Percentiles rank a stretch among this genome's conserved stretches.
These are phyloP conservation scores for Lysiphlebus fabarum DNA, from an alignment of 1,140 invertebrate species.

Conservation along the genomic window DNA sequence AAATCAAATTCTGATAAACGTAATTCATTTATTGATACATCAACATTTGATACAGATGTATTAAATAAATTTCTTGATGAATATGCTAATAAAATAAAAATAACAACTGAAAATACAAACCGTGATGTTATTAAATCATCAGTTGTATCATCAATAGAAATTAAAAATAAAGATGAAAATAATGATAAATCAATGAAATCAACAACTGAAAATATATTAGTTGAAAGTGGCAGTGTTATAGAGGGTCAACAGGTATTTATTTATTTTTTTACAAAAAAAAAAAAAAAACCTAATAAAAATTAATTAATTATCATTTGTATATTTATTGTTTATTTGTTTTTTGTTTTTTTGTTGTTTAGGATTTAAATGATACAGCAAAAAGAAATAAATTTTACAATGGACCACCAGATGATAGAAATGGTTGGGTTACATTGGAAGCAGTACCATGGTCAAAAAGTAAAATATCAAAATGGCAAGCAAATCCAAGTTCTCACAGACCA, in stretches of 20 bases:
- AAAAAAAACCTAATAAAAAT: not conserved
- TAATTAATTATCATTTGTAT: not conserved
- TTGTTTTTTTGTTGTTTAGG: slow-evolving; percentile 27
- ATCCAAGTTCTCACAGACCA: slow-evolving; percentile 52
- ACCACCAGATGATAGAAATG: slow-evolving; percentile 66
- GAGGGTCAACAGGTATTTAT: slow-evolving; percentile 6
- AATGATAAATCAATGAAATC: slow-evolving; percentile 11
- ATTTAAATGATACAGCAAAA: slow-evolving; percentile 49
- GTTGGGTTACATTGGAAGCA: slow-evolving; percentile 74
- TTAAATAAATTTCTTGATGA: slow-evolving; percentile 60
- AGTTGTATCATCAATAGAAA: slow-evolving; percentile 3
- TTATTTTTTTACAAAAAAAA: too few species aligned
- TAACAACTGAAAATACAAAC: slow-evolving; percentile 45
- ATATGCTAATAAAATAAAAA: slow-evolving; percentile 59
- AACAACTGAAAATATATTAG: not conserved
- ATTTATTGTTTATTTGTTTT: not conserved
- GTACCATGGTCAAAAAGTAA: slow-evolving; percentile 76
- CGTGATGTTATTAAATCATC: slow-evolving; percentile 42
- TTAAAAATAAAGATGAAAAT: not conserved
- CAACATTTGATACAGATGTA: slow-evolving; percentile 54
- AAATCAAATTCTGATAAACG: slow-evolving; percentile 28
- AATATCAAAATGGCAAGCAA: slow-evolving; percentile 74
- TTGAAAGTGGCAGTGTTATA: too few species aligned
- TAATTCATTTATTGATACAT: slow-evolving; percentile 42
- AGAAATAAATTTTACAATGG: slow-evolving; percentile 52